These are phyloP conservation scores for Prosapia bicincta DNA, from an alignment of 2,888 invertebrate genomes.

Conservation along the genomic window DNA sequence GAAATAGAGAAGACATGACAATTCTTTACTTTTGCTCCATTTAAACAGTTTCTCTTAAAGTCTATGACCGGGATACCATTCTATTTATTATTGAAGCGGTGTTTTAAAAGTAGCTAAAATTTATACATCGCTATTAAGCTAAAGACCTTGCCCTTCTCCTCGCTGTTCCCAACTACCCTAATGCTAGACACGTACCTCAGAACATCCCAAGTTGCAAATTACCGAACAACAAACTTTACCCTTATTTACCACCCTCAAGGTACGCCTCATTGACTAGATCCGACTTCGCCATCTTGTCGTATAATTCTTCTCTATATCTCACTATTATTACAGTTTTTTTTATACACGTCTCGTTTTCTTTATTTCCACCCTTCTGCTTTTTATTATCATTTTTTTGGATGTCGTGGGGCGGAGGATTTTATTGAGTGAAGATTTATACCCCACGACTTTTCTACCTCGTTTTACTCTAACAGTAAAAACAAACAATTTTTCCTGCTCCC, in stretches of 20 bases:
- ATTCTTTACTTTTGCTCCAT: too few relatives aligned
- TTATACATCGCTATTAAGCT: too few relatives aligned
- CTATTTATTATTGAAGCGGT: too few relatives aligned
- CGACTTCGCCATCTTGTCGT: background rate
- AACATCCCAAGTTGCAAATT: background rate
- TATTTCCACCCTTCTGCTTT: constrained; percentile 32
- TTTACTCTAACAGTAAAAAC: constrained; percentile 13
- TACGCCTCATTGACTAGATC: background rate
- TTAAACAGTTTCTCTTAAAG: too few relatives aligned
- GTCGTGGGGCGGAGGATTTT: constrained; percentile 20
- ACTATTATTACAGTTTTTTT: constrained; percentile 19
- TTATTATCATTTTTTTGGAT: constrained; percentile 34
- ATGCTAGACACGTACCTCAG: too few relatives aligned
- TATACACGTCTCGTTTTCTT: constrained; percentile 17
- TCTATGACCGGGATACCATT: too few relatives aligned
- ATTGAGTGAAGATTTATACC: constrained; percentile 29
- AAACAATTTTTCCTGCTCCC: constrained; percentile 25
- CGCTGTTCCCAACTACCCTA: too few relatives aligned
- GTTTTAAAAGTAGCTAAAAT: too few relatives aligned
- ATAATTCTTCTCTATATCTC: background rate
- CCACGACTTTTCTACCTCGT: constrained; percentile 18
- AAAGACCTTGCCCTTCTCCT: too few relatives aligned
- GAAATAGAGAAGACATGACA: too few relatives aligned
- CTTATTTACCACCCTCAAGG: background rate
- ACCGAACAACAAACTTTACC: background rate